Percentiles rank a stretch among this genome's conserved stretches.
Conservation (phyloP, 2,797 vertebrate genomes). For the Poecilia gillii region DNA sequence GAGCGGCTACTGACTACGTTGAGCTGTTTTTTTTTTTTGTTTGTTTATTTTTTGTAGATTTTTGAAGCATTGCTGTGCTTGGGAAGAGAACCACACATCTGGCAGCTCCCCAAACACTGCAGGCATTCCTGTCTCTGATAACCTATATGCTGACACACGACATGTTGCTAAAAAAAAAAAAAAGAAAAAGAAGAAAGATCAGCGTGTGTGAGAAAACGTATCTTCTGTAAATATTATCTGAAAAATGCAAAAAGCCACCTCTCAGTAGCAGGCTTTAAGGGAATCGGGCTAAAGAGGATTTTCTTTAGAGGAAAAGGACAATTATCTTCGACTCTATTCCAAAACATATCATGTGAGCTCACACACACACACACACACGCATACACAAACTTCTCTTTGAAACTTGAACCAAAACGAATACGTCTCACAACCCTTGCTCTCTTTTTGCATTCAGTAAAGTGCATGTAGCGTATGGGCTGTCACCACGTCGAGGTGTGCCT, state of each 20-base stretch:
- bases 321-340: conserved; percentile 80
- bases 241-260: conserved; percentile 84
- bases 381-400: conserved; percentile 76
- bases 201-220: conserved; percentile 76
- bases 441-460: conserved; percentile 78
- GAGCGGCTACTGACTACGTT: conserved; percentile 86
- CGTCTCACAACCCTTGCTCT: conserved; percentile 74
- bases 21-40: conserved; percentile 84
- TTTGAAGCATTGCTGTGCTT: conserved; percentile 92
- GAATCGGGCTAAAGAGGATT: conserved; percentile 74
- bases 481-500: conserved; percentile 78
- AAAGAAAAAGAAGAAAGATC: conserved; percentile 70
- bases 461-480: conserved; percentile 81
- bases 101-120: conserved; percentile 90
- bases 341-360: conserved; percentile 79
- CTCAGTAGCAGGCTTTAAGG: conserved; percentile 82
- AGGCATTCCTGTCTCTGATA: conserved; percentile 90
- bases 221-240: conserved; percentile 81
- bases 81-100: conserved; percentile 85
- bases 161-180: conserved; percentile 75
- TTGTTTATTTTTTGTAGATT: conserved; percentile 89
- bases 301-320: conserved; percentile 78
- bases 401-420: conserved; percentile 82
- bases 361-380: conserved; percentile 31
- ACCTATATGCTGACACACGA: conserved; percentile 82